Evolutionary conservation across 2,113 vertebrate genomes (phyloP), one percentile per base, ranked within the genome.

Genomic region (Gorilla gorilla): DNA sequence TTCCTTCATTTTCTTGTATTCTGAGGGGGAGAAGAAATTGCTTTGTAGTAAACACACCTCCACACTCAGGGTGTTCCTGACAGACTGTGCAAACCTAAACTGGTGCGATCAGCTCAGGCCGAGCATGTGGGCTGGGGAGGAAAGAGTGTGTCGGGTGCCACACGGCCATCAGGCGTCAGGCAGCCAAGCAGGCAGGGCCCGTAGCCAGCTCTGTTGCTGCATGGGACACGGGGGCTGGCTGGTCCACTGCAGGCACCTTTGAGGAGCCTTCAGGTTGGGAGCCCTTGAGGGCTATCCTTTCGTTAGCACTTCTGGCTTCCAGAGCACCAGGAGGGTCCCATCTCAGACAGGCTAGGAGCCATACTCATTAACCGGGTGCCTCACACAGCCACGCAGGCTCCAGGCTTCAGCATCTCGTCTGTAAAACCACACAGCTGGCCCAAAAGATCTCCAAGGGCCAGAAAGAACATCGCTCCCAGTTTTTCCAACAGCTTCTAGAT

Each of bases 41-140:
- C 59, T 55, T 50, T 66, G 25, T 0, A 16, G 43, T n/a, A 50
- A 30, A 50, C 20, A 48, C 64, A 27, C 40, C 30, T 70, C 45
- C 73, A 61, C 23, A 22, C 40, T 18, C 14, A 12, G 17, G 35
- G 30, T 9, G 14, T 32, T 61, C 45, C 61, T 14, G 5, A 55
- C 5, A 27, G 30, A n/a, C 38, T 27, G 6, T 25, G 70, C 35
- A 40, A 68, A 89, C 20, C 32, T 4, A 16, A 14, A 3, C 14
- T 5, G 25, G 22, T 12, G 48, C 0, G 0, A 25, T 12, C 45
- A 43, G 50, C 59, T 40, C 17, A 52, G 8, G 3, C 32, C 20
- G 32, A 1, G 0, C 13, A 0, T 0, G 22, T 35, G 57, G 45
- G 14, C 17, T 3, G 5, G 40, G 57, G 50, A 43, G 61, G 18